Evolutionary conservation across 2,888 invertebrate species (phyloP).

Genomic region (Junonia oenone): DNA sequence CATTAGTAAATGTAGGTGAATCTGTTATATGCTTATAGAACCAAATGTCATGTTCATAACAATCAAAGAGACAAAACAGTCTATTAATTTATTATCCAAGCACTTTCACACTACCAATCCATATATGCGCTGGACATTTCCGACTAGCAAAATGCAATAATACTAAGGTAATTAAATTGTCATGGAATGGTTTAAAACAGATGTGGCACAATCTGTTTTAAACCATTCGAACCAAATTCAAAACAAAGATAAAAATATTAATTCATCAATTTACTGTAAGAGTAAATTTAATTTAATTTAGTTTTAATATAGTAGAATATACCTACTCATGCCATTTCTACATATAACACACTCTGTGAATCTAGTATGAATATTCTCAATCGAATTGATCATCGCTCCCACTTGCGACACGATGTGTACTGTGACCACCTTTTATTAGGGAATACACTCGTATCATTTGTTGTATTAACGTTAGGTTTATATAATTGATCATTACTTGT

Average conservation of each 20-base stretch:
- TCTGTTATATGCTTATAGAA: background rate
- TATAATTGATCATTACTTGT: too few relatives aligned
- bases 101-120: background rate
- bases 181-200: background rate
- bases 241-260: too few relatives aligned
- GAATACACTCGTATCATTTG: too few relatives aligned
- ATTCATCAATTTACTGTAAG: too few relatives aligned
- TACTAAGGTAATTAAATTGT: conserved; percentile 10
- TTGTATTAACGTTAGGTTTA: background rate
- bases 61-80: background rate
- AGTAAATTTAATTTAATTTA: too few relatives aligned
- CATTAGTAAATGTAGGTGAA: too few relatives aligned
- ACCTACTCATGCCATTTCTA: background rate
- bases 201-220: background rate
- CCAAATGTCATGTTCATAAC: background rate
- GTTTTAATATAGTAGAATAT: background rate
- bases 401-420: conserved; percentile 5
- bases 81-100: background rate
- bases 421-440: too few relatives aligned
- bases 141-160: conserved; percentile 7
- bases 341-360: background rate
- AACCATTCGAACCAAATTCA: background rate
- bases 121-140: conserved; percentile 19
- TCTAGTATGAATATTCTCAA: conserved; percentile 6
- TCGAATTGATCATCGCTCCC: conserved; percentile 14